phyloP scores from a whole-genome alignment of 2,113 vertebrate species.

The Nanorana parkeri region DNA sequence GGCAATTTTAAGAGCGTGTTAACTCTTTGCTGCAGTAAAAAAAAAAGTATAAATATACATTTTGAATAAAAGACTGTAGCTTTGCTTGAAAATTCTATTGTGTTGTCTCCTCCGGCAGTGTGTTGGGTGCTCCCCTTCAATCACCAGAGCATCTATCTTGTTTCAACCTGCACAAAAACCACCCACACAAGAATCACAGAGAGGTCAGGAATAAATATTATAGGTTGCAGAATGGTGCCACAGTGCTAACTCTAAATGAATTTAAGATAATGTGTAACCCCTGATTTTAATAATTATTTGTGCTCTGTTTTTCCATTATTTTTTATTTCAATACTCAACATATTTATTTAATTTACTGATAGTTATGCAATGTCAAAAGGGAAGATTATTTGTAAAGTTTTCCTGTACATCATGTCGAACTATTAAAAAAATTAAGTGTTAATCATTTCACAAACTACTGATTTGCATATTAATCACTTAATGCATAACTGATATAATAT shows the following conservation, averaged over 20 bases:
- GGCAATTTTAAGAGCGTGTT: conserved; percentile 63
- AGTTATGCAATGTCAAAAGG: not conserved
- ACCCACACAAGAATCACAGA: conserved; percentile 26
- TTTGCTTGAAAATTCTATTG: conserved; percentile 39
- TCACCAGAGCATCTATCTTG: conserved; percentile 36
- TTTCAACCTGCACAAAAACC: conserved; percentile 4
- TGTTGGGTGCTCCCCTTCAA: conserved; percentile 23
- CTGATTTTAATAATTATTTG: not conserved
- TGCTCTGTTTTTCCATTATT: not conserved
- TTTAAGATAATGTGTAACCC: conserved; percentile 18
- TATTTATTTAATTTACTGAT: not conserved
- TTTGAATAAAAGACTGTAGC: conserved; percentile 21
- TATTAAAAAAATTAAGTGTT: too few species aligned
- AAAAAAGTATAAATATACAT: conserved; percentile 59
- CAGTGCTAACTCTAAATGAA: not conserved
- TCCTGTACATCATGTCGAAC: too few species aligned
- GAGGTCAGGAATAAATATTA: conserved; percentile 38
- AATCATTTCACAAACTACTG: too few species aligned
- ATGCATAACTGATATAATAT: too few species aligned
- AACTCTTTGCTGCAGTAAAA: conserved; percentile 58
- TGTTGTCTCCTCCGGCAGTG: conserved; percentile 46
- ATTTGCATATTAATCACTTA: too few species aligned
- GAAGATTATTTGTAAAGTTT: not conserved
- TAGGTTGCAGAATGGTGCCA: conserved; percentile 6
- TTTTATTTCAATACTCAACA: not conserved